A percentile compares a stretch with the other conserved stretches of the same genome.
Evolutionary conservation across 2,797 vertebrate genomes (phyloP).

Genomic region (Characodon lateralis): DNA sequence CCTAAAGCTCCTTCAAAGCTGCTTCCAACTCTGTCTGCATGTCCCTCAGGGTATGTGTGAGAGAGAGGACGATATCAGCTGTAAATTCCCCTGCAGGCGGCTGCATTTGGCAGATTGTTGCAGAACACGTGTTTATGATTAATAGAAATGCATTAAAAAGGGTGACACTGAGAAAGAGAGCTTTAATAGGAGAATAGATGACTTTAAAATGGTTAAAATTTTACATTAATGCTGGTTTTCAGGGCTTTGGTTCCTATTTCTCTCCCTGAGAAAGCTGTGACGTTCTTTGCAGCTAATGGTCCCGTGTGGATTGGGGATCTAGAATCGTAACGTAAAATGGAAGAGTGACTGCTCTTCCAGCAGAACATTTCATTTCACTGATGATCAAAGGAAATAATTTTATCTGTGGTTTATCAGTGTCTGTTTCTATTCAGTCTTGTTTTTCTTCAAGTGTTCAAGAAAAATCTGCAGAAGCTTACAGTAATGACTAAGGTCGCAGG

Average conservation of each 20-base stretch:
- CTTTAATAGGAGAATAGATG: background rate
- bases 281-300: background rate
- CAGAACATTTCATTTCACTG: background rate
- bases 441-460: background rate
- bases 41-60: conserved; percentile 35
- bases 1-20: conserved; percentile 51
- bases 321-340: background rate
- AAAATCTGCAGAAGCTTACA: background rate
- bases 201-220: conserved; percentile 1
- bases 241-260: background rate
- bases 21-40: conserved; percentile 59
- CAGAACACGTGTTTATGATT: conserved; percentile 23
- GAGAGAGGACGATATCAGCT: conserved; percentile 26
- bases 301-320: no score
- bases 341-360: background rate
- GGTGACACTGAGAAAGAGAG: background rate
- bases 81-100: conserved; percentile 50
- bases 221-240: background rate
- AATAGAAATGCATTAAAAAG: conserved; percentile 17
- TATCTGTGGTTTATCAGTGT: background rate
- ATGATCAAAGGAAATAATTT: background rate
- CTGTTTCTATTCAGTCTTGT: background rate
- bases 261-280: background rate
- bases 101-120: conserved; percentile 45
- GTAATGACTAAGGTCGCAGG: no score